Base-by-base conservation (phyloP, 1,140 invertebrate genomes). In the Chironomus striatipennis region DNA sequence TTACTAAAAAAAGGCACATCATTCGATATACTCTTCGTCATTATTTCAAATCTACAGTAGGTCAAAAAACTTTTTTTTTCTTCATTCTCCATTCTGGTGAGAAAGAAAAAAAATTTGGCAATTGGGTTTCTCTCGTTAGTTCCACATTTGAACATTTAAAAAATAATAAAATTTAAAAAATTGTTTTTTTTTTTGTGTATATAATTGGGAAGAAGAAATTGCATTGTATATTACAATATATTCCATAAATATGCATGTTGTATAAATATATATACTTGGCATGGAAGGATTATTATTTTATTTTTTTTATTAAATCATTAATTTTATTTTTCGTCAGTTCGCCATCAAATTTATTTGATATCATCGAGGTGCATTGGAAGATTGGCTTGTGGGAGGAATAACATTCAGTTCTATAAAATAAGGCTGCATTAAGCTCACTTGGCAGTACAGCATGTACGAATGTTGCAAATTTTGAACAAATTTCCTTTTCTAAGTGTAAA, bases 1-100 rank as follows among this genome's bases (percentile, higher is more conserved):
- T 18, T 70, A 34, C 24, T 34, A 34, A 34, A 70, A 18, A 70
- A 70, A 70, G 65, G 65, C 65, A 70, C 65, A 70, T 70, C 17
- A 70, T 67, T 67, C 64, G 47, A 57, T 57, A 57, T 47, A 15
- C 8, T n/a, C 12, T 57, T n/a, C 12, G 47, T 12, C 47, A 57
- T n/a, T 57, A 57, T n/a, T n/a, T 57, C 24, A 1, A 34, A 2
- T 34, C 24, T 34, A 34, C 24, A 34, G 24, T 34, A 15, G n/a
- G 47, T n/a, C 12, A 15, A 57, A 57, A 57, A 57, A 12, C 4
- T 12, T 57, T 57, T 57, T 34, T 47, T 57, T 57, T 57, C n/a
- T 8, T 47, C 24, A 34, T 34, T 34, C 24, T 34, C 24, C 24
- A 34, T 34, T 34, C 24, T 34, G 24, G 24, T 34, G 24, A 34